Base-by-base conservation (phyloP, 1,140 invertebrate species). In the Tetramorium parvispinum region DNA sequence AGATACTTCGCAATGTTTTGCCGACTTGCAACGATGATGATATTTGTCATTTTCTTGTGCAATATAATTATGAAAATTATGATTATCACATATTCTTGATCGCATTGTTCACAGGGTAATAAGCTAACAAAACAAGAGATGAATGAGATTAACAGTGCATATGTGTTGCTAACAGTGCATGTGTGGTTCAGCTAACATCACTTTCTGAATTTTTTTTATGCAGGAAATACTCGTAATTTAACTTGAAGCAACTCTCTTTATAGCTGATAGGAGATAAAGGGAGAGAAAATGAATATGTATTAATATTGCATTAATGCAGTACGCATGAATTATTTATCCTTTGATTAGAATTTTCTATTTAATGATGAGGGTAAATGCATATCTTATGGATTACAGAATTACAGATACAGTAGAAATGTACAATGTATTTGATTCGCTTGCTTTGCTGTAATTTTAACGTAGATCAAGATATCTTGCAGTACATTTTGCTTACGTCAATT, bases 71-170 rank as follows among this genome's bases (percentile, higher is more conserved):
- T 10, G 21, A 18, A 49, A 78, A 57, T 75, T 55, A 21, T 55
- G 11, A 78, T 78, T 78, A 78, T 78, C 53, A 43, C 27, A 21
- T 76, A 43, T 43, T 10, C 1, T 24, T 24, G 24, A 77, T 77
- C 37, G 7, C 8, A 24, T 61, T 61, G 21, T 21, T 8, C 3
- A 16, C 63, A 40, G 3, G 18, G 5, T 66, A 66, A 66, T 66
- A 8, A 66, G 18, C 5, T 3, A 76, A 24, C 1, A 76, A 8
- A 61, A 77, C 16, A 7, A 71, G 6, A 71, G 24, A 71, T 27
- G 24, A 77, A 77, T 46, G 37, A 77, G 21, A 77, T 32, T 32
- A 32, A 32, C 32, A 0, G 32, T 32, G 32, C 32, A n/a, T 32
- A 32, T 32, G 32, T 32, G 32, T 32, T 32, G 32, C 3, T n/a